Percentiles rank a stretch among this genome's conserved stretches.
phyloP scores from a whole-genome alignment of 2,113 vertebrate genomes.

The Leucosticte australis region DNA sequence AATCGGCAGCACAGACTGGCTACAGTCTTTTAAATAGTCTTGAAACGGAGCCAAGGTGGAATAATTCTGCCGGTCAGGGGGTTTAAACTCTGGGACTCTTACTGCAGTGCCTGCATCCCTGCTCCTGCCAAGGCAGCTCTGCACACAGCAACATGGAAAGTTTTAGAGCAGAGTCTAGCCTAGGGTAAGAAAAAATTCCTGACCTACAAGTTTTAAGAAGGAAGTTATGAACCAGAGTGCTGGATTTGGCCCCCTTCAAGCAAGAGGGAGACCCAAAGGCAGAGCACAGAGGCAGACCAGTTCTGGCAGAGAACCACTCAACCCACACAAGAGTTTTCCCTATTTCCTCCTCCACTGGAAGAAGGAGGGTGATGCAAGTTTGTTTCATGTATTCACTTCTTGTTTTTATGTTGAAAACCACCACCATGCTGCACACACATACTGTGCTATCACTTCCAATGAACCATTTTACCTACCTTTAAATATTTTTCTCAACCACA shows the following conservation, averaged over 20 bases:
- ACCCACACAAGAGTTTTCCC: neutral
- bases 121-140: conserved; percentile 23
- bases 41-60: conserved; percentile 37
- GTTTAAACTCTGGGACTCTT: neutral
- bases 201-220: neutral
- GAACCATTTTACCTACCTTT: neutral
- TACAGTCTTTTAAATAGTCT: neutral
- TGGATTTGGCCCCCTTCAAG: neutral
- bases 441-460: neutral
- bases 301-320: neutral
- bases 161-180: conserved; percentile 3
- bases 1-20: neutral
- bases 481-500: neutral
- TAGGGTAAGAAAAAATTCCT: conserved; percentile 2
- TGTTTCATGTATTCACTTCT: neutral
- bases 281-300: neutral
- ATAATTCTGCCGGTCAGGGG: neutral
- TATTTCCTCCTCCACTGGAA: neutral
- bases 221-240: neutral
- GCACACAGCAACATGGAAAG: conserved; percentile 18
- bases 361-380: neutral
- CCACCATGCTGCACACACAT: no score
- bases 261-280: neutral
- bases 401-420: neutral
- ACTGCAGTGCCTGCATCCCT: neutral